Evolutionary conservation across 2,888 invertebrate species (phyloP), one percentile per base, ranked within the genome.

Genomic region (Dynastes maya): DNA sequence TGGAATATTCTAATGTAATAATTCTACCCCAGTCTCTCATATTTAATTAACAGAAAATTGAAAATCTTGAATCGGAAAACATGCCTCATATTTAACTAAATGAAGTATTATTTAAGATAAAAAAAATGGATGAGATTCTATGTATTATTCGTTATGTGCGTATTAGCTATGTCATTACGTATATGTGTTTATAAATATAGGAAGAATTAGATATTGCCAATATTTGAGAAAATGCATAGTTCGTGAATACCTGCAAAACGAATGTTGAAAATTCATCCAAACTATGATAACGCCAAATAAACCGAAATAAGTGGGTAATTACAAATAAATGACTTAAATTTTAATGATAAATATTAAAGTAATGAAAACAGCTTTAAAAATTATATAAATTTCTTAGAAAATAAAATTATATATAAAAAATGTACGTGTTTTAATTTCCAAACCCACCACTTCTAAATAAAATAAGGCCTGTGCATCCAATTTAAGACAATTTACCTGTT

Each of bases 351-450:
- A 74, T 22, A 27, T 40, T 61, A 74, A 11, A 40, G 40, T 40
- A 63, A 67, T 67, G 76, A 67, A 74, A 74, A 49, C 74, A 74
- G 76, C 76, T 76, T 76, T 76, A 76, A 76, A 40, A 67, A 76
- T 76, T 76, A 53, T 76, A 76, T 76, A 76, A 76, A 76, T 76
- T 76, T 68, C 76, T 67, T 68, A 68, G 68, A 76, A 76, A 76
- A 76, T 76, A 76, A 76, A 76, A 55, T 76, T 76, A 58, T 74
- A 74, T 40, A 74, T 27, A 74, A 40, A 45, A 74, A 40, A 11
- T 27, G 4, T 61, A 2, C 49, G 22, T 45, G n/a, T 61, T 63
- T 61, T 16, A 16, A 37, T 37, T 58, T 58, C 27, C 64, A 64
- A 37, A 40, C 13, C 13, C 3, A 32, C 22, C n/a, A 58, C 16